phyloP scores from a whole-genome alignment of 2,797 vertebrate genomes.

The Orestias chungarensis region DNA sequence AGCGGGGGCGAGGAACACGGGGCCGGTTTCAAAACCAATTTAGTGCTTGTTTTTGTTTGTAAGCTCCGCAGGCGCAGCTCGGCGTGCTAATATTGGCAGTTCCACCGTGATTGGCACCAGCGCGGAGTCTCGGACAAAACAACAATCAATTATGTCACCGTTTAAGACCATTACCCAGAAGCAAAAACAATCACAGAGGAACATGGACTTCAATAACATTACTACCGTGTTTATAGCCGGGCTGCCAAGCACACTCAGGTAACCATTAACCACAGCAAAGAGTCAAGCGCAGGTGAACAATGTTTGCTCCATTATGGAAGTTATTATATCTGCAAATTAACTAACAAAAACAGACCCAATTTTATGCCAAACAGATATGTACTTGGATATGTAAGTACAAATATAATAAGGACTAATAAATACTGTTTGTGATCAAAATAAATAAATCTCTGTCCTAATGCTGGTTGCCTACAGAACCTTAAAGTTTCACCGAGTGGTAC shows the following conservation, averaged over 20 bases:
- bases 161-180: constrained; percentile 46
- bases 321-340: neutral
- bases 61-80: constrained; percentile 37
- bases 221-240: constrained; percentile 43
- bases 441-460: neutral
- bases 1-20: constrained; percentile 16
- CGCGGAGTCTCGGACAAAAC: constrained; percentile 34
- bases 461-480: neutral
- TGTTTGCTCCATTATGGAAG: constrained; percentile 10
- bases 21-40: constrained; percentile 37
- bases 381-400: no score
- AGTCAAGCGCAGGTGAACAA: constrained; percentile 10
- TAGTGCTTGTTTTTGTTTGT: constrained; percentile 50
- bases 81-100: constrained; percentile 52
- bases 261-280: constrained; percentile 19
- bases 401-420: neutral
- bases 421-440: neutral
- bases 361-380: no score
- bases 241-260: constrained; percentile 27
- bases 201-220: constrained; percentile 48
- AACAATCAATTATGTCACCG: constrained; percentile 61
- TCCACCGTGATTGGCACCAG: constrained; percentile 47
- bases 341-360: neutral
- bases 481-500: neutral
- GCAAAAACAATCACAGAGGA: constrained; percentile 55